phyloP scores from a whole-genome alignment of 53 echinoderm and acorn worm species.

The Pentamera pediparva region DNA sequence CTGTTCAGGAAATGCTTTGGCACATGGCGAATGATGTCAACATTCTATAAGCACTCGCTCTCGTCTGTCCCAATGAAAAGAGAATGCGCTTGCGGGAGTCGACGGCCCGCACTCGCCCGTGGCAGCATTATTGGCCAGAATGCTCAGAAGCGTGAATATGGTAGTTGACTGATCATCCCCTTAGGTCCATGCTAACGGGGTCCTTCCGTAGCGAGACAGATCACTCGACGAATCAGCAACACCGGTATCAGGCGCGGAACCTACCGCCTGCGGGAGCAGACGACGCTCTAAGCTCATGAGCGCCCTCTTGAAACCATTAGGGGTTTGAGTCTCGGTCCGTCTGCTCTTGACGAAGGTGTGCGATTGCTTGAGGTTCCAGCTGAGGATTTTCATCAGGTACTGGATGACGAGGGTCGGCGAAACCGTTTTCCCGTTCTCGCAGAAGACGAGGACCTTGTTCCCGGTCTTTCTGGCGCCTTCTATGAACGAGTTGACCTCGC shows the following conservation, averaged over 20 bases:
- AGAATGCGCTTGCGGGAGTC: no score
- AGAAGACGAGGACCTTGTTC: conserved; percentile 66
- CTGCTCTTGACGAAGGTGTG: conserved; percentile 57
- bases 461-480: conserved; percentile 72
- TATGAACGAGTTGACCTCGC: conserved; percentile 77
- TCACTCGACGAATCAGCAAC: neutral
- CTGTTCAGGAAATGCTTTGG: no score
- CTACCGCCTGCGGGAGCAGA: conserved; percentile 49
- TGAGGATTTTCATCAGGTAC: conserved; percentile 72
- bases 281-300: conserved; percentile 63
- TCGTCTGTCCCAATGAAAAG: no score
- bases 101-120: no score
- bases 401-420: conserved; percentile 72
- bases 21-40: no score
- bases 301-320: conserved; percentile 65
- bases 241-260: conserved; percentile 8
- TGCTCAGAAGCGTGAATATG: no score
- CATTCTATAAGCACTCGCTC: no score
- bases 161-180: no score
- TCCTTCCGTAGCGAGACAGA: conserved; percentile 7
- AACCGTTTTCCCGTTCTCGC: conserved; percentile 58
- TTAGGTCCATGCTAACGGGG: conserved; percentile 26
- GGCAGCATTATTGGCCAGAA: no score
- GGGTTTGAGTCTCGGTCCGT: conserved; percentile 48
- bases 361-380: conserved; percentile 67